A percentile compares a stretch with the other conserved stretches of the same genome.
Evolutionary conservation across 2,797 vertebrate species (phyloP).

Genomic region (Phataginus tricuspis): DNA sequence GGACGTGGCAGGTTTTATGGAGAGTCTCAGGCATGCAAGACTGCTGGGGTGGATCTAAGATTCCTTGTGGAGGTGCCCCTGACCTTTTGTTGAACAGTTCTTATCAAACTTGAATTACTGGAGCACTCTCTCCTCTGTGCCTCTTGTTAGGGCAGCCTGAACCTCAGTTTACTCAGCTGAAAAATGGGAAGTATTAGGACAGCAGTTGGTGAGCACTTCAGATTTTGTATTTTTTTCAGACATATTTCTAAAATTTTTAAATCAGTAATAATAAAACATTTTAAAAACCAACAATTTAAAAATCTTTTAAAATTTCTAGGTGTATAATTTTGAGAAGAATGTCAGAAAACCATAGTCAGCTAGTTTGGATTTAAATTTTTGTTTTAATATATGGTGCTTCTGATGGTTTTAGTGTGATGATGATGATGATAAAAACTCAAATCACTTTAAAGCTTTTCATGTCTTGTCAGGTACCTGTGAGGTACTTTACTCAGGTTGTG

Average conservation of each 20-base stretch:
- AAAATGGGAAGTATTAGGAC: background rate
- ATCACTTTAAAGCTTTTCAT: background rate
- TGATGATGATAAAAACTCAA: background rate
- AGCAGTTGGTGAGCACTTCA: background rate
- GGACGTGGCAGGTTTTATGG: background rate
- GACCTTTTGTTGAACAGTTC: background rate
- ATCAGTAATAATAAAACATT: background rate
- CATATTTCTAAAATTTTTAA: conserved; percentile 3
- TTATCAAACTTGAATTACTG: background rate
- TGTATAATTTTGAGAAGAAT: background rate
- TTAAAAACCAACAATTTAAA: background rate
- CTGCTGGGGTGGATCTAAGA: background rate
- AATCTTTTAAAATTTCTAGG: background rate
- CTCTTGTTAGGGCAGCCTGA: background rate
- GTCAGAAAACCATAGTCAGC: background rate
- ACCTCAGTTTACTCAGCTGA: background rate
- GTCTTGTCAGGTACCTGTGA: background rate
- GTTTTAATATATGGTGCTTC: background rate
- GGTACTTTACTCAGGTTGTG: background rate
- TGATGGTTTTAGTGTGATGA: background rate
- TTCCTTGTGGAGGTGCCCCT: background rate
- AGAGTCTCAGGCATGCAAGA: background rate
- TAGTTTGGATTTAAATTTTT: background rate
- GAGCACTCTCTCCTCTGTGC: background rate
- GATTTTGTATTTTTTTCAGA: background rate